phyloP scores from a whole-genome alignment of 2,113 vertebrate genomes.

The Polypterus senegalus region DNA sequence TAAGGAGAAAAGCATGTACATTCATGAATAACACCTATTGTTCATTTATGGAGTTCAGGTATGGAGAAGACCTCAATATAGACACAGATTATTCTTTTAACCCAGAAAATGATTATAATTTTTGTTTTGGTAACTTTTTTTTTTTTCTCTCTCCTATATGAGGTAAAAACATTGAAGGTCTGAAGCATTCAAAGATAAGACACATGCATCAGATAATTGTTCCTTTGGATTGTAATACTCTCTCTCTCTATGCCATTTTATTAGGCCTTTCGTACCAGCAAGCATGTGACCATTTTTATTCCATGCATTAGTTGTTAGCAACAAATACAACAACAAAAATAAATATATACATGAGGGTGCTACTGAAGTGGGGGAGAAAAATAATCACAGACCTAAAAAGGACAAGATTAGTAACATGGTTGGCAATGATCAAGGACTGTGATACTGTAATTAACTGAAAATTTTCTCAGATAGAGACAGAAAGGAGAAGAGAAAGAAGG shows the following conservation, averaged over 20 bases:
- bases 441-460: conserved; percentile 73
- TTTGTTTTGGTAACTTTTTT: too few relatives aligned
- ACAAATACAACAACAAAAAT: conserved; percentile 71
- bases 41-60: too few relatives aligned
- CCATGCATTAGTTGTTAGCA: conserved; percentile 90
- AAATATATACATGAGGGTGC: conserved; percentile 74
- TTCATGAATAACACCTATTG: too few relatives aligned
- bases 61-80: too few relatives aligned
- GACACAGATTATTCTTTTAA: too few relatives aligned
- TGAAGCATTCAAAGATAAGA: conserved; percentile 50
- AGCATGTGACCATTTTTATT: conserved; percentile 94
- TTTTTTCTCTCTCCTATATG: conserved; percentile 31
- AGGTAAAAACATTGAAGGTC: conserved; percentile 45
- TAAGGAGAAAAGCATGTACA: too few relatives aligned
- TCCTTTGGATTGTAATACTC: conserved; percentile 64
- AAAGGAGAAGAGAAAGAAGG: conserved; percentile 49
- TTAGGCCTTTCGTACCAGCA: conserved; percentile 79
- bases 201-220: conserved; percentile 72
- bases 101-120: too few relatives aligned
- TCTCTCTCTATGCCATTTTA: conserved; percentile 42
- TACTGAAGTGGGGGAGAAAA: conserved; percentile 52
- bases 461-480: conserved; percentile 45
- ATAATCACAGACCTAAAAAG: conserved; percentile 93
- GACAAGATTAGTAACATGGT: conserved; percentile 98
- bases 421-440: conserved; percentile 93